Evolutionary conservation across 92 coral and sea anemone species (phyloP).

Genomic region (Ricordea florida): DNA sequence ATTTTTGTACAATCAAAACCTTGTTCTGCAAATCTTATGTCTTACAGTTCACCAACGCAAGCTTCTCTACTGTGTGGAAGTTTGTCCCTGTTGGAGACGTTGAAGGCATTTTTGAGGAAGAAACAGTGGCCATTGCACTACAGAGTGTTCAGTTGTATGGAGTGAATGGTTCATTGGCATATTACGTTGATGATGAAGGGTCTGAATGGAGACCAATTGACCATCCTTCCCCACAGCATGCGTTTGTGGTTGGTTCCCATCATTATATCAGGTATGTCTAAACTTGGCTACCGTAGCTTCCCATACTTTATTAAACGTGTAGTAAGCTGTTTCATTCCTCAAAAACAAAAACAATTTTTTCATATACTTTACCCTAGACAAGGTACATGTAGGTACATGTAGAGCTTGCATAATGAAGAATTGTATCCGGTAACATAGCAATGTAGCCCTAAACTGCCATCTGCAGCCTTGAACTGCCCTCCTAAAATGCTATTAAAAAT

Average conservation of each 20-base stretch:
- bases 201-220: neutral
- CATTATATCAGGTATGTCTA: neutral
- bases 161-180: neutral
- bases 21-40: constrained; percentile 17
- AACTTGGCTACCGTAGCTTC: no score
- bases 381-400: no score
- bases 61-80: neutral
- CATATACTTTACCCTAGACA: no score
- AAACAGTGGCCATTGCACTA: neutral
- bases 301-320: no score
- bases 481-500: no score
- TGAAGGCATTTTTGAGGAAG: neutral
- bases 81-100: neutral
- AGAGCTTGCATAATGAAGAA: no score
- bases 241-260: neutral
- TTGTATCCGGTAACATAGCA: no score
- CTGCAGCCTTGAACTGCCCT: no score
- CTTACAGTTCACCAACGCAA: neutral
- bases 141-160: neutral
- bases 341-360: no score
- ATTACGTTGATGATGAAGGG: neutral
- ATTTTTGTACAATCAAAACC: no score
- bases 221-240: neutral
- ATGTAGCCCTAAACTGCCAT: no score
- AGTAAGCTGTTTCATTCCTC: no score